Percentiles rank a stretch among this genome's conserved stretches.
Evolutionary conservation across 2,113 vertebrate species (phyloP).

Genomic region (Hippocampus abdominalis): DNA sequence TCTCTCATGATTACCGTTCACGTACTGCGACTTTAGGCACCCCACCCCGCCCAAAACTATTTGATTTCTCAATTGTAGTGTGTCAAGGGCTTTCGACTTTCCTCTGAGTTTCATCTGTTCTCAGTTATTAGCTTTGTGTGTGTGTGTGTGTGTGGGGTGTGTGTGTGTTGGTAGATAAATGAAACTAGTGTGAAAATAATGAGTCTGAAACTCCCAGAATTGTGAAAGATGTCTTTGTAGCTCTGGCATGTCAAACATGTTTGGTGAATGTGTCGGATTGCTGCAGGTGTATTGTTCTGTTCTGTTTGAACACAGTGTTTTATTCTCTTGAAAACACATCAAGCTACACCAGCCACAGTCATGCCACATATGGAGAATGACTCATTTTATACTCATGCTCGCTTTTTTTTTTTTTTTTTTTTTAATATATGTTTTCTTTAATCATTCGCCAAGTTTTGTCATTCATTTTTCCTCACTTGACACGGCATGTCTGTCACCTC

Average conservation of each 20-base stretch:
- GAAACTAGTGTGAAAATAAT: not conserved
- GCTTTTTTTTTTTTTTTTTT: conserved; percentile 11
- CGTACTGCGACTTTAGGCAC: not conserved
- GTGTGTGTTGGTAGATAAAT: not conserved
- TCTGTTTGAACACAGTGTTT: not conserved
- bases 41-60: not conserved
- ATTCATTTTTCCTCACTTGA: conserved; percentile 10
- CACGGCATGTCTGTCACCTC: conserved; percentile 16
- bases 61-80: not conserved
- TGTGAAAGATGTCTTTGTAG: not conserved
- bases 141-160: not conserved
- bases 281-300: not conserved
- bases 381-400: not conserved
- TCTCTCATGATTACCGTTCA: too few species aligned
- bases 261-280: not conserved
- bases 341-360: not conserved
- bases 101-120: too few species aligned
- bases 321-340: not conserved
- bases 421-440: not conserved
- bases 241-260: not conserved
- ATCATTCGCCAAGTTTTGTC: not conserved
- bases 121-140: too few species aligned
- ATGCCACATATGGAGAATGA: not conserved
- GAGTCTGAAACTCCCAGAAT: not conserved
- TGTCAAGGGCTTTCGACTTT: too few species aligned